Percentiles rank a stretch among this genome's conserved stretches.
phyloP scores from a whole-genome alignment of 2,113 vertebrate species.

The Psophia crepitans region DNA sequence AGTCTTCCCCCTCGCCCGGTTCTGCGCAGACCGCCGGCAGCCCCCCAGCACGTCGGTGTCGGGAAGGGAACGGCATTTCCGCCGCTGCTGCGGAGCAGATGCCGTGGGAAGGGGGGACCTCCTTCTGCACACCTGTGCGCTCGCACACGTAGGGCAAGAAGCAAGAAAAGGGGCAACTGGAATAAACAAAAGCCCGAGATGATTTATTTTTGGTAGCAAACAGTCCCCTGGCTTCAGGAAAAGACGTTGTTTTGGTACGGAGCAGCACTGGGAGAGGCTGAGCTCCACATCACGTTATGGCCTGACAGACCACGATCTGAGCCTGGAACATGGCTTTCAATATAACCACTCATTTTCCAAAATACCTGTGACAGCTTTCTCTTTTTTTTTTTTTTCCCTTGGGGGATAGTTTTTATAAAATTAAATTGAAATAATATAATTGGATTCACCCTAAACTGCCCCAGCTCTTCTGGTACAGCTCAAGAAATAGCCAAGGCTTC shows the following conservation, averaged over 20 bases:
- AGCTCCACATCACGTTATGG: background rate
- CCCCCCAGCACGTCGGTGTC: background rate
- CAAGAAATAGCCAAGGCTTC: background rate
- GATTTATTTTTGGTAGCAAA: background rate
- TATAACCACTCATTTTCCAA: fast-evolving
- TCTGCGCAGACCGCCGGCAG: background rate
- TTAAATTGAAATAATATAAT: background rate
- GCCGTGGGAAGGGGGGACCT: fast-evolving
- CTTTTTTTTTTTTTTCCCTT: background rate
- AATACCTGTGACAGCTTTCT: background rate
- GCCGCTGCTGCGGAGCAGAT: background rate
- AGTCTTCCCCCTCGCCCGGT: background rate
- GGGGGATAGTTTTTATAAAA: background rate
- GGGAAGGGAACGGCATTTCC: background rate
- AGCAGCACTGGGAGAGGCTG: background rate
- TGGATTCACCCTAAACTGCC: background rate
- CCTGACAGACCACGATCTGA: background rate
- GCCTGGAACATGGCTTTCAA: background rate
- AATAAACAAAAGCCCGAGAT: background rate
- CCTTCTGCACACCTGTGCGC: fast-evolving
- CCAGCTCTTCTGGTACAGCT: background rate
- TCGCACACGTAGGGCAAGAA: background rate
- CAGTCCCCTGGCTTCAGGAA: background rate
- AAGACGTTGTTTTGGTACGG: background rate
- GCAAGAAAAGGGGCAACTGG: background rate